Evolutionary conservation across 2,888 invertebrate species (phyloP), one percentile per base, ranked within the genome.

Genomic region (Agrotis exclamationis): DNA sequence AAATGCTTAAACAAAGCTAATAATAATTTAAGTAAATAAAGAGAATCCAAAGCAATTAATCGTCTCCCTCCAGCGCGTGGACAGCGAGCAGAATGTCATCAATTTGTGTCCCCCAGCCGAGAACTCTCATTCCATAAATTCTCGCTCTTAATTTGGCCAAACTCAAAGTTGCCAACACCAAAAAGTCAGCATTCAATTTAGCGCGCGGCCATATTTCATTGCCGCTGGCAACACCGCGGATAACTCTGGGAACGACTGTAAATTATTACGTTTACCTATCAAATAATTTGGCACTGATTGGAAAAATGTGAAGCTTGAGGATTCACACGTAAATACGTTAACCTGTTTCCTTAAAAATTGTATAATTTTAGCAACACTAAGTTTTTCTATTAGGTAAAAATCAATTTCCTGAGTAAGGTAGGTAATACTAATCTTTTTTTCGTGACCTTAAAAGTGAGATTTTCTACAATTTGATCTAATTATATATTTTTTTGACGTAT

Each of bases 181-280:
- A 85, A 80, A 81, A 83, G 74, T 84, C 85, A 79, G 82, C 85
- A 76, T 84, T 86, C 85, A 86, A 86, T 86, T 86, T 84, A 73
- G 54, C 66, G 73, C 63, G 70, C 63, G 54, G 76, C 73, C 62
- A 79, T 86, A 85, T 85, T 84, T 84, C 69, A 79, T 63, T 59
- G 83, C 82, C 85, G 65, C 76, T 76, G 78, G 85, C 82, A 82
- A 84, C 82, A 85, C 75, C 70, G 72, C 51, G 76, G 73, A 72
- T 83, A 73, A 74, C 74, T 74, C 81, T 60, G 56, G 60, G 48
- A 72, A 76, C 78, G 73, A 72, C 47, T 83, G 72, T 83, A 73
- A 85, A 85, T 85, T 80, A 84, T 85, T 80, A 66, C 76, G 72
- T 75, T 79, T 76, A 74, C 74, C 72, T 72, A 83, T 74, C 74